Evolutionary conservation across 2,888 invertebrate genomes (phyloP).

Genomic region (Amphimallon solstitiale): DNA sequence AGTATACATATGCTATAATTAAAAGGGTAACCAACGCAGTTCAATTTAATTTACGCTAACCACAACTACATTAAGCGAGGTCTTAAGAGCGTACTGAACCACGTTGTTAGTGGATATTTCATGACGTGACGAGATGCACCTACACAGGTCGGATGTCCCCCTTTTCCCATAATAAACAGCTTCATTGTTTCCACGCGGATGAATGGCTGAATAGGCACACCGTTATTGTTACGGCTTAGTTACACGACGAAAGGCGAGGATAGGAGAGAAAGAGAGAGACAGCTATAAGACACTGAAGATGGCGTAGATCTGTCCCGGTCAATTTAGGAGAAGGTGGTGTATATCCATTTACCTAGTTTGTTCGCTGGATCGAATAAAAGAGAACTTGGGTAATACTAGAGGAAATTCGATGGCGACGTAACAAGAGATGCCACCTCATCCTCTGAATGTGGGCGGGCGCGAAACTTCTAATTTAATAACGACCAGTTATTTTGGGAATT

Average conservation of each 20-base stretch:
- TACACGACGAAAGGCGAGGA: not conserved
- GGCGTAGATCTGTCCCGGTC: constrained; percentile 4
- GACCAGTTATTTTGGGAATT: constrained; percentile 29
- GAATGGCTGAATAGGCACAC: constrained; percentile 14
- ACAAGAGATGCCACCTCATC: not conserved
- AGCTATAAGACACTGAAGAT: not conserved
- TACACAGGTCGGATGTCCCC: not conserved
- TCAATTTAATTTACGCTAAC: too few relatives aligned
- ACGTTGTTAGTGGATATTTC: constrained; percentile 18
- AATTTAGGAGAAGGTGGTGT: constrained; percentile 13
- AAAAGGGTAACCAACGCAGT: too few relatives aligned
- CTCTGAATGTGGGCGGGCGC: not conserved
- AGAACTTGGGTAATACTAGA: constrained; percentile 18
- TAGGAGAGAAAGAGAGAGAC: not conserved
- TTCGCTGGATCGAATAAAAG: not conserved
- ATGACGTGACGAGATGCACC: constrained; percentile 2
- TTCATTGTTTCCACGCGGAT: constrained; percentile 13
- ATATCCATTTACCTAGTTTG: not conserved
- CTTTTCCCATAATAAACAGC: constrained; percentile 15
- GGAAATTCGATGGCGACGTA: not conserved
- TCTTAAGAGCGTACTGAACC: not conserved
- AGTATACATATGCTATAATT: too few relatives aligned
- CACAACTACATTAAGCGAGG: not conserved
- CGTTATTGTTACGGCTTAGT: not conserved
- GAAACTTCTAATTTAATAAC: constrained; percentile 30